Base-by-base conservation (phyloP, 2,888 invertebrate genomes). In the Lepidochitona cinerea region DNA sequence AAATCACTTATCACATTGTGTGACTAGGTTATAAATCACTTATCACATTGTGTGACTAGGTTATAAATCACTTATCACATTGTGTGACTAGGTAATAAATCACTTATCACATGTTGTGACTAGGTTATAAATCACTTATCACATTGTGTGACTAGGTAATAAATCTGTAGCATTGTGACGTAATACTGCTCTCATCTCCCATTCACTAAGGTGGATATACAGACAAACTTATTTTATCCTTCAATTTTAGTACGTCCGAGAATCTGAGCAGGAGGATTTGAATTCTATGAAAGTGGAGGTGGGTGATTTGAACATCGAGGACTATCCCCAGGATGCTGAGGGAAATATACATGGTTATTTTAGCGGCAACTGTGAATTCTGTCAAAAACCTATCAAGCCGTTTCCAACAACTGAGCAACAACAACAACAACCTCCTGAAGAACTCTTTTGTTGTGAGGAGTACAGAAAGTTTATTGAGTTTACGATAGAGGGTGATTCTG, bases 371-470 rank as follows among this genome's bases (percentile, higher is more conserved):
- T 90, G 90, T 77, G 89, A 90, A 74, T 90, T 90, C 79, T 90
- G 90, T 78, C 79, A 78, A 29, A 72, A 74, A 26, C 68, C 75
- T 4, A 84, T 89, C 29, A 85, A 85, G 71, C 84, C 87, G 0
- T 89, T 89, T 78, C 90, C 90, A 0, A 83, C 86, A 1, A 69
- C 89, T 35, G 87, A 88, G 37, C 84, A 87, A 66, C 90, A 90
- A 75, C 78, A 83, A 66, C 76, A 74, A 37, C 68, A 74, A 32
- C 77, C 85, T 0, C 88, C 89, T n/a, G 86, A 88, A 32, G 78
- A 83, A 70, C 75, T 90, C 26, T 90, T 86, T 76, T 90, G 90
- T 75, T 90, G 90, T 80, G 85, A 85, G 59, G 85, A 87, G 0
- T 90, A 89, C 72, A 77, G 86, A 7, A 86, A 90, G 65, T 89